Base-by-base conservation (phyloP, 2,888 invertebrate genomes). In the Caenorhabditis sulstoni region DNA sequence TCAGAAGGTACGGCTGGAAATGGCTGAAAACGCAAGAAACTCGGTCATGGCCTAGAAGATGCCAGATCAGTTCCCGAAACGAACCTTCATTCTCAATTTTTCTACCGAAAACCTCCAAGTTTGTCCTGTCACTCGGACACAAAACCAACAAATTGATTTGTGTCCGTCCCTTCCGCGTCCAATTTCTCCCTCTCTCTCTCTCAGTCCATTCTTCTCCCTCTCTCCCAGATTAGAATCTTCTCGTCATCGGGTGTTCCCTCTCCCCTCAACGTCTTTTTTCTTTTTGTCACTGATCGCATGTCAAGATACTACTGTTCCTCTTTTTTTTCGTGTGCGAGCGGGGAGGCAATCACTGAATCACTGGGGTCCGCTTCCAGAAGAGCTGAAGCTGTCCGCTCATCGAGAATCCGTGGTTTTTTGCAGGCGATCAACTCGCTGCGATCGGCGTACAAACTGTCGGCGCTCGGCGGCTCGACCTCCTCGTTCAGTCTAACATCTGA, bases 361-460 rank as follows among this genome's bases (percentile, higher is more conserved):
- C n/a, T n/a, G n/a, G n/a, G n/a, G n/a, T n/a, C n/a, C n/a, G n/a
- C n/a, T n/a, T n/a, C n/a, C n/a, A n/a, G n/a, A n/a, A n/a, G n/a
- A n/a, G n/a, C n/a, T n/a, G n/a, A n/a, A n/a, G n/a, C n/a, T n/a
- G n/a, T 16, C 18, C 14, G 12, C n/a, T 16, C 49, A 20, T 14
- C 16, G 18, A 44, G 37, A 7, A 3, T 7, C 29, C 29, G 4
- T n/a, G 14, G 16, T 47, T 62, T 16, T 67, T 79, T 87, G 62
- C 80, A 89, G 90, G 86, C 91, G 53, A 86, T 96, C 91, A 93
- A 95, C 61, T 93, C 89, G 1, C 89, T 95, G 0, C 95, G 95
- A 88, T 94, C 94, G 1, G 93, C 94, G 0, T 93, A 94, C 68
- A 96, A 96, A 88, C 91, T 95, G 68, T 94, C 94, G 82, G 92